Percentiles rank a stretch among this genome's conserved stretches.
Conservation (phyloP, 1,140 invertebrate species). For the Calliphora vicina region DNA sequence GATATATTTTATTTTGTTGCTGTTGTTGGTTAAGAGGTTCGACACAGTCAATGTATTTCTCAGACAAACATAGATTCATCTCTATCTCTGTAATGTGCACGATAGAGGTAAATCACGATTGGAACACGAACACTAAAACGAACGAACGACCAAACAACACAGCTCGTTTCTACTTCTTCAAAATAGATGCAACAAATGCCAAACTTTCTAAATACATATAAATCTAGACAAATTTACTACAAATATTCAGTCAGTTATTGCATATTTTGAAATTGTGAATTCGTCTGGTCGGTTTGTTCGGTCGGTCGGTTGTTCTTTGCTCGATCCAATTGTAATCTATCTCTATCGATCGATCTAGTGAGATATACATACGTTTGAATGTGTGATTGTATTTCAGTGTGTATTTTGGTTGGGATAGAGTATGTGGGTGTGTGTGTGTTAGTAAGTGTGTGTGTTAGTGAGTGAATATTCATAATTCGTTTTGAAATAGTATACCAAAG, state of each 20-base stretch:
- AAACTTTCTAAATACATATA: background rate
- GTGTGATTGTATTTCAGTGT: no score
- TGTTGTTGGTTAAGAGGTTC: background rate
- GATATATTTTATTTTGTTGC: background rate
- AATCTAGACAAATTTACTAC: background rate
- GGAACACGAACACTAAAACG: no score
- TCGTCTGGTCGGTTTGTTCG: no score
- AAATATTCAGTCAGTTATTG: no score
- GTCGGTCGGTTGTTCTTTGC: background rate
- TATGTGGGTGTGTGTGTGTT: background rate
- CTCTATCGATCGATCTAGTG: background rate
- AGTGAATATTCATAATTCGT: constrained; percentile 2
- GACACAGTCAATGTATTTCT: constrained; percentile 10
- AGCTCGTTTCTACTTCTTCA: no score
- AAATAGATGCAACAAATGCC: no score
- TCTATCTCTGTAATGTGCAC: background rate
- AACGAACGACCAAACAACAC: background rate
- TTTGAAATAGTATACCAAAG: constrained; percentile 33
- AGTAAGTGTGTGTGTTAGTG: background rate
- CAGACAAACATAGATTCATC: background rate
- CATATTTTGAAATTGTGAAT: no score
- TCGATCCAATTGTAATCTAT: background rate
- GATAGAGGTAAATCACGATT: background rate
- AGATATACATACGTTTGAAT: background rate
- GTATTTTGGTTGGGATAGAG: background rate